These are phyloP conservation scores for Melieria crassipennis DNA, from an alignment of 2,888 invertebrate species.

Conservation along the genomic window DNA sequence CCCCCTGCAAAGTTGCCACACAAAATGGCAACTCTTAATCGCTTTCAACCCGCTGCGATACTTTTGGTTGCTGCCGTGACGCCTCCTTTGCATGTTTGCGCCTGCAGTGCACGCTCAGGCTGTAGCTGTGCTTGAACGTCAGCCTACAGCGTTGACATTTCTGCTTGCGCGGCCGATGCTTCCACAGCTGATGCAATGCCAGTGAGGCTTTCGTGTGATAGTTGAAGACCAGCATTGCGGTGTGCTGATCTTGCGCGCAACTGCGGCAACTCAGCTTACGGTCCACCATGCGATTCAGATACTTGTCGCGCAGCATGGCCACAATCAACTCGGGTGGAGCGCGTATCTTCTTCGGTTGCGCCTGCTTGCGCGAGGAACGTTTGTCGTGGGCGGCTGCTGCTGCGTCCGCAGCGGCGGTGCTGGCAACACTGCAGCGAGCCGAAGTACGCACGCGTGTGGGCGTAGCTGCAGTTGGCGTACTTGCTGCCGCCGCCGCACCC, in stretches of 20 bases:
- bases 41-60: not conserved
- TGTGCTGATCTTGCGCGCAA: slow-evolving; percentile 51
- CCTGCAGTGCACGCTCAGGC: slow-evolving; percentile 58
- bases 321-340: slow-evolving; percentile 58
- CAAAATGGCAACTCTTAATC: too few species aligned
- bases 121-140: slow-evolving; percentile 56
- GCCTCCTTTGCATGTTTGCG: slow-evolving; percentile 45
- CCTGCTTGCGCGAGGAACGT: slow-evolving; percentile 68
- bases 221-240: slow-evolving; percentile 60
- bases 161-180: slow-evolving; percentile 58
- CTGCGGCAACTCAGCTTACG: slow-evolving; percentile 61
- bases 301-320: slow-evolving; percentile 63
- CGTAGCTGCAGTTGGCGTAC: slow-evolving; percentile 4
- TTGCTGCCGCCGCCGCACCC: slow-evolving; percentile 5
- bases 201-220: slow-evolving; percentile 68
- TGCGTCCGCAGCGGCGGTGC: not conserved
- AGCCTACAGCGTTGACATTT: slow-evolving; percentile 54
- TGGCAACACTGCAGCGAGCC: not conserved
- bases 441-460: not conserved
- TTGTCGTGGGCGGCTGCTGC: slow-evolving; percentile 44
- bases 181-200: slow-evolving; percentile 68
- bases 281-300: slow-evolving; percentile 64
- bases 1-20: too few species aligned
- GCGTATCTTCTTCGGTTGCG: slow-evolving; percentile 66
- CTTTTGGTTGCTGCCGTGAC: not conserved